These are phyloP conservation scores for Zhuqinia jingwanae DNA, from an alignment of 2,888 invertebrate genomes.

Conservation along the genomic window DNA sequence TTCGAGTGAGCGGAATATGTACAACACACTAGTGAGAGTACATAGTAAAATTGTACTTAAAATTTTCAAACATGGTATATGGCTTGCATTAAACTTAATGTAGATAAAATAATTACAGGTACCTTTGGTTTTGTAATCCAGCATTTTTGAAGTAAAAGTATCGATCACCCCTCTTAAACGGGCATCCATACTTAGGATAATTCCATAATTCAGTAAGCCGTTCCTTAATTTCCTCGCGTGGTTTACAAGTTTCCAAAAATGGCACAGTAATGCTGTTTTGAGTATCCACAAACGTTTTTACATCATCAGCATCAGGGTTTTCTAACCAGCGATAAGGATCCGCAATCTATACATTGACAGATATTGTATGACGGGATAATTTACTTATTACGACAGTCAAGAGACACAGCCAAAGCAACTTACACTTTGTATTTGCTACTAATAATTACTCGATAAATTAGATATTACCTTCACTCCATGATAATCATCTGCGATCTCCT, in stretches of 20 bases:
- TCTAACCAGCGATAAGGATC: constrained; percentile 99
- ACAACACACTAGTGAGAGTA: constrained; percentile 90
- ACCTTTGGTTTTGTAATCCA: constrained; percentile 98
- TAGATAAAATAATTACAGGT: neutral
- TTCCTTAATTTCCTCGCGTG: constrained; percentile 87
- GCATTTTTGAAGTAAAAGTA: constrained; percentile 97
- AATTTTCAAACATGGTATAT: too few relatives aligned
- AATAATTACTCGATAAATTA: too few relatives aligned
- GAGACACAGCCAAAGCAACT: too few relatives aligned
- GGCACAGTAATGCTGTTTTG: constrained; percentile 95
- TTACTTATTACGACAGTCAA: too few relatives aligned
- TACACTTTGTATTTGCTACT: too few relatives aligned
- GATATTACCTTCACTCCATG: constrained; percentile 93
- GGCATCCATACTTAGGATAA: constrained; percentile 96
- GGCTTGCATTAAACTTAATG: too few relatives aligned
- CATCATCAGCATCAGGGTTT: constrained; percentile 95
- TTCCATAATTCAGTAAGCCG: constrained; percentile 96
- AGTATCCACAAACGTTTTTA: constrained; percentile 92
- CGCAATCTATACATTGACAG: constrained; percentile 83
- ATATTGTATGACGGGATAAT: neutral
- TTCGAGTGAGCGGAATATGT: constrained; percentile 90
- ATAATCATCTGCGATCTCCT: constrained; percentile 88
- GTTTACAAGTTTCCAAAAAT: constrained; percentile 89
- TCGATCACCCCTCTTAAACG: constrained; percentile 89
- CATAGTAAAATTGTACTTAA: too few relatives aligned